phyloP scores from a whole-genome alignment of 2,797 vertebrate genomes.

The Falco peregrinus region DNA sequence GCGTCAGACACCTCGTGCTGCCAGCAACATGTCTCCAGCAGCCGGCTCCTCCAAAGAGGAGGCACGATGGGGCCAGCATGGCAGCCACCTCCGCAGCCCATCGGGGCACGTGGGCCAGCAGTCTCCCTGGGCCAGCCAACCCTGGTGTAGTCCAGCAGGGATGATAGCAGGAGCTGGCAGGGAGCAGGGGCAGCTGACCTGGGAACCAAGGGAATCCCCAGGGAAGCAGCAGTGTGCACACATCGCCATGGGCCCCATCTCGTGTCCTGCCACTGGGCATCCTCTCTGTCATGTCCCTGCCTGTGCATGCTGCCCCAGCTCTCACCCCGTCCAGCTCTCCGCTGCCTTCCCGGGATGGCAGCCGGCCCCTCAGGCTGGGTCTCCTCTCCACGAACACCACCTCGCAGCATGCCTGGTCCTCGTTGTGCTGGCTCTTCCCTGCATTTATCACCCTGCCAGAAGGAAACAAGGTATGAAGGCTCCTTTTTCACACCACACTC shows the following conservation, averaged over 20 bases:
- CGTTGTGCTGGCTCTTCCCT: constrained; percentile 97
- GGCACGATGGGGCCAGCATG: accelerated
- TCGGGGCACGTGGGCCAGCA: accelerated
- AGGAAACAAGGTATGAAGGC: neutral
- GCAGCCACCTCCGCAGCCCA: neutral
- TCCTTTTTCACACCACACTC: neutral
- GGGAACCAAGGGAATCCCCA: neutral
- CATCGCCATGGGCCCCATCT: accelerated
- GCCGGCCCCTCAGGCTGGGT: constrained; percentile 67
- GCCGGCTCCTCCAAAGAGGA: accelerated
- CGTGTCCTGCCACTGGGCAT: neutral
- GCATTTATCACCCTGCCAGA: constrained; percentile 92
- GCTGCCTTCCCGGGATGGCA: neutral
- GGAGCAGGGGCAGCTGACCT: neutral
- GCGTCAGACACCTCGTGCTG: neutral
- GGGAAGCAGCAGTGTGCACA: accelerated
- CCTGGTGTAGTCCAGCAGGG: accelerated
- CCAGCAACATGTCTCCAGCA: accelerated
- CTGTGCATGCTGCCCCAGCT: neutral
- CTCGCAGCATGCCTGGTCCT: constrained; percentile 96
- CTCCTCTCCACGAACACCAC: constrained; percentile 88
- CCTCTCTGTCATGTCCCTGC: neutral
- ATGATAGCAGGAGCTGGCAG: neutral
- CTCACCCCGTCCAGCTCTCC: constrained; percentile 48
- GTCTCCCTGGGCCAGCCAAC: neutral